These are phyloP conservation scores for Enteromius radiatus DNA, from an alignment of 2,797 vertebrate species.

Conservation along the genomic window DNA sequence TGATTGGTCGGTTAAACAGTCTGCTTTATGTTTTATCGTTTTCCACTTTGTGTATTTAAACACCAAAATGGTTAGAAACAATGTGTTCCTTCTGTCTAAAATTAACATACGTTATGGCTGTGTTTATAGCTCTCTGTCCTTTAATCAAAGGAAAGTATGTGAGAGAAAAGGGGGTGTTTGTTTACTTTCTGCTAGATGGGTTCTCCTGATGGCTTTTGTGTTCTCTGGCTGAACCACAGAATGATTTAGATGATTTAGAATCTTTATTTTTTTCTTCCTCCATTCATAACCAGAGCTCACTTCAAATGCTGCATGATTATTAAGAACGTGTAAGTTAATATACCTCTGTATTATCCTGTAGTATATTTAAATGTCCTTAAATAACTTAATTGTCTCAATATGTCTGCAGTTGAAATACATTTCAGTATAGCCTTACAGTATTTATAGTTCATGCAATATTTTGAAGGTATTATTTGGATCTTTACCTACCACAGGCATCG, in stretches of 20 bases:
- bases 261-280: background rate
- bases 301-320: slow-evolving; percentile 15
- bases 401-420: slow-evolving; percentile 23
- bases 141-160: slow-evolving; percentile 46
- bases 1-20: slow-evolving; percentile 52
- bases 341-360: background rate
- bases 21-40: slow-evolving; percentile 24
- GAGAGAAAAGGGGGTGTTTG: slow-evolving; percentile 43
- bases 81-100: slow-evolving; percentile 21
- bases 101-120: slow-evolving; percentile 11
- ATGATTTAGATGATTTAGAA: slow-evolving; percentile 21
- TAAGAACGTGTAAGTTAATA: background rate
- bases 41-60: slow-evolving; percentile 19
- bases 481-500: slow-evolving; percentile 37
- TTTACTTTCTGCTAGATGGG: slow-evolving; percentile 36
- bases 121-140: slow-evolving; percentile 38
- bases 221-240: slow-evolving; percentile 40
- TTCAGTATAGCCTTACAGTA: slow-evolving; percentile 2
- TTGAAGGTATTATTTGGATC: slow-evolving; percentile 3
- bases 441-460: slow-evolving; percentile 14
- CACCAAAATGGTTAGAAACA: background rate
- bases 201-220: slow-evolving; percentile 38
- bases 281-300: slow-evolving; percentile 17
- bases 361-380: slow-evolving; percentile 6
- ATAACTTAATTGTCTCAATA: slow-evolving; percentile 16